Conservation (phyloP, 2,113 vertebrate species). For the Setophaga petechia region DNA sequence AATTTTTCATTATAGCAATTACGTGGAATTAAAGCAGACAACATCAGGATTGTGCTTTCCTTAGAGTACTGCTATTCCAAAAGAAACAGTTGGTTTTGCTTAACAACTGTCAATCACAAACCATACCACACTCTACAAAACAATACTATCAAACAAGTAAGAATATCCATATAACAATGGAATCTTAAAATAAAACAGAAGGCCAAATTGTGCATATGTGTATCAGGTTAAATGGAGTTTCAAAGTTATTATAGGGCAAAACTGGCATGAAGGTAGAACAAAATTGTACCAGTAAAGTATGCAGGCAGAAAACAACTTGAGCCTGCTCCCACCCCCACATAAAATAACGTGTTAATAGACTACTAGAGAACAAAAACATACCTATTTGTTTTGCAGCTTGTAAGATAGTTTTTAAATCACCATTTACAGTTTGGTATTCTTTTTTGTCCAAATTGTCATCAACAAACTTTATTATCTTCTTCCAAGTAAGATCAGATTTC, state of each 20-base stretch:
- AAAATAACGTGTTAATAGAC: not conserved
- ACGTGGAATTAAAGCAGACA: not conserved
- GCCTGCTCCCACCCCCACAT: not conserved
- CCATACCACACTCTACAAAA: not conserved
- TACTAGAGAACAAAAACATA: slow-evolving; percentile 65
- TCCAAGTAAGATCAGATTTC: slow-evolving; percentile 88
- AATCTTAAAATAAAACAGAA: not conserved
- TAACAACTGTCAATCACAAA: not conserved
- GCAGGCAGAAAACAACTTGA: not conserved
- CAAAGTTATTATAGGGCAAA: not conserved
- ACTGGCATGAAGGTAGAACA: not conserved
- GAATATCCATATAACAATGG: not conserved
- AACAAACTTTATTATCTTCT: slow-evolving; percentile 89
- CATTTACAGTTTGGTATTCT: slow-evolving; percentile 78
- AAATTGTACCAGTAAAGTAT: not conserved
- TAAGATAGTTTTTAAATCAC: slow-evolving; percentile 88
- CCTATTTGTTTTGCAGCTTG: slow-evolving; percentile 93
- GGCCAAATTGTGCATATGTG: not conserved
- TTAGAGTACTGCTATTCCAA: not conserved
- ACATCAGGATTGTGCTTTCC: not conserved
- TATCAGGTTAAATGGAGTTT: not conserved
- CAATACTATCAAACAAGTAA: not conserved
- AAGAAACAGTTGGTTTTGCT: not conserved
- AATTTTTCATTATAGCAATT: not conserved
- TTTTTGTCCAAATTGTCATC: slow-evolving; percentile 84